These are phyloP conservation scores for Dipus sagitta DNA, from an alignment of 2,797 vertebrate genomes.

Conservation along the genomic window DNA sequence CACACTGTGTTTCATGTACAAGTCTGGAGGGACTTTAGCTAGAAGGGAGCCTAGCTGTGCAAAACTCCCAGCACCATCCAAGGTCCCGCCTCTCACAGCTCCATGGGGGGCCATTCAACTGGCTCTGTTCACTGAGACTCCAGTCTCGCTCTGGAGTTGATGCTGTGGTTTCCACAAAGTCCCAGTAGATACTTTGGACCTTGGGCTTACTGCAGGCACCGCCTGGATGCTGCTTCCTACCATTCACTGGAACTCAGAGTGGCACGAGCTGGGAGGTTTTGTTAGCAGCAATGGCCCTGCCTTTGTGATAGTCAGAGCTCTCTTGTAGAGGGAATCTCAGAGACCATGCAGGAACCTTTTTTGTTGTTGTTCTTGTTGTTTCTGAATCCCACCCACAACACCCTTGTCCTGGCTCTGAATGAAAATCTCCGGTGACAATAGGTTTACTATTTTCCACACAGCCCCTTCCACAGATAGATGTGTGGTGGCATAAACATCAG, in stretches of 20 bases:
- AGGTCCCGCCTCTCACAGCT: not conserved
- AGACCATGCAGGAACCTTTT: fast-evolving
- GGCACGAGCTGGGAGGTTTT: too few species aligned
- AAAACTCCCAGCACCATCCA: not conserved
- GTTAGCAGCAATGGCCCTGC: too few species aligned
- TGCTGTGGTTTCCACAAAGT: too few species aligned
- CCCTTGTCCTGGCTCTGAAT: not conserved
- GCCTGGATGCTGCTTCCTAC: too few species aligned
- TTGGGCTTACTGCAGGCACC: too few species aligned
- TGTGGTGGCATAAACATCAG: not conserved
- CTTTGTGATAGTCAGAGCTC: not conserved
- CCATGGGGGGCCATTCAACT: too few species aligned
- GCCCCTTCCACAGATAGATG: not conserved
- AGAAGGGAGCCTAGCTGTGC: not conserved
- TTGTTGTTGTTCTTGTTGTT: not conserved
- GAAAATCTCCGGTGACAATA: not conserved
- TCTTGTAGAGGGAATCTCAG: not conserved
- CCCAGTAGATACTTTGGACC: too few species aligned
- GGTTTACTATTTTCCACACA: not conserved
- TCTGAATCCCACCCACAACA: not conserved
- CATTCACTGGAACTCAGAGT: too few species aligned
- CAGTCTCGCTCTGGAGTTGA: too few species aligned
- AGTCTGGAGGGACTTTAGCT: not conserved
- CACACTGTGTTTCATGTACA: too few species aligned
- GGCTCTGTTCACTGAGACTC: too few species aligned